Base-by-base conservation (phyloP, 1,140 invertebrate species). In the Colletes latitarsis region DNA sequence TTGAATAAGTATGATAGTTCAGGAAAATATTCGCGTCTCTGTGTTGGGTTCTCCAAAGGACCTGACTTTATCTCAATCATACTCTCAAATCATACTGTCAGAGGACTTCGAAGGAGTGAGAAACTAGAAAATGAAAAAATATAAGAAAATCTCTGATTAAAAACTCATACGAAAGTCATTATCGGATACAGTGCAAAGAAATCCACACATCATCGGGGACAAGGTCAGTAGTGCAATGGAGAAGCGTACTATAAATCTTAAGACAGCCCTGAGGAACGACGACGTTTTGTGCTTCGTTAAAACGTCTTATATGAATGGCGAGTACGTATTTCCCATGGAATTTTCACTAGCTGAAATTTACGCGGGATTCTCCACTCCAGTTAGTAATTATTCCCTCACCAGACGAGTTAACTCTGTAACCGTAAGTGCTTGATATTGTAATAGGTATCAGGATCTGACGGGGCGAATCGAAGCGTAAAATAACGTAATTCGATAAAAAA, bases 281-380 rank as follows among this genome's bases (percentile, higher is more conserved):
- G 75, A 84, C 75, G 71, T 81, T 76, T 82, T 67, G 66, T 55
- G 71, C 73, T 85, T 83, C 77, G 81, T 80, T 81, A 77, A 82
- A 83, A 85, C 78, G 71, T 68, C 73, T 76, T 76, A 60, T 60
- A 55, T 72, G 72, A 55, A 57, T 70, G 79, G 55, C 63, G 69
- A 49, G 74, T 81, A 82, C 77, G 68, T 85, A 85, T 82, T 69
- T 55, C 39, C 55, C 70, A 70, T 77, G 82, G 82, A 84, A 84
- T 76, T 85, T 88, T 80, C 77, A 63, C 75, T 69, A 53, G 53
- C 57, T 49, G 75, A 86, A 82, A 88, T 84, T 86, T 88, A 84
- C 79, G 72, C 84, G 77, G 49, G 70, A 84, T 80, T 86, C 77
- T 75, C 53, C 78, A 72, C 76, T 74, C 72, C 75, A 73, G 79